These are phyloP conservation scores for Phylloscopus collybita DNA, from an alignment of 2,797 vertebrate species.

Conservation along the genomic window DNA sequence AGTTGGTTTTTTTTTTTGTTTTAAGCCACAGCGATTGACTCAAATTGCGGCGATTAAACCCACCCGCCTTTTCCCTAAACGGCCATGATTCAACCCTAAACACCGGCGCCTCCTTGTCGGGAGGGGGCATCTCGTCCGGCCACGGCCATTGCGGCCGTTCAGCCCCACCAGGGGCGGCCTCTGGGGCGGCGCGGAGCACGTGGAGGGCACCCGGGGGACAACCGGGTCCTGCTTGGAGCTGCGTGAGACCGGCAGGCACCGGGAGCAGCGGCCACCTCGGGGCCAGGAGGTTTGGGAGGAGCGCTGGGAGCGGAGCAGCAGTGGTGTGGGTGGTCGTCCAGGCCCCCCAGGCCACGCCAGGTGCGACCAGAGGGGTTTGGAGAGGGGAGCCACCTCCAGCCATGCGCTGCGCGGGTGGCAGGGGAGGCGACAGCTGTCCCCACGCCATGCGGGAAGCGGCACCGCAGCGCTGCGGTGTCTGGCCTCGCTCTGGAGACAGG, in stretches of 20 bases:
- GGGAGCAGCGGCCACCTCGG: no score
- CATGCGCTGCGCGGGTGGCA: fast-evolving
- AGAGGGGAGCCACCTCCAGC: not conserved
- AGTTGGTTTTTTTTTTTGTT: no score
- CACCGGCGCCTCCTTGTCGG: not conserved
- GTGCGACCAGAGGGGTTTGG: fast-evolving
- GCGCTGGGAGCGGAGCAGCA: not conserved
- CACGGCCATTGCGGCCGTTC: not conserved
- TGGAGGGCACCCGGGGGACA: no score
- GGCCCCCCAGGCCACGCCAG: not conserved
- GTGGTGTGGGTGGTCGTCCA: no score
- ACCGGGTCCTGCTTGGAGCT: not conserved
- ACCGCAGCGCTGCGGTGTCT: fast-evolving
- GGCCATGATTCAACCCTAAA: no score
- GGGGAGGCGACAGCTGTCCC: fast-evolving
- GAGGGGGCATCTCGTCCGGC: no score
- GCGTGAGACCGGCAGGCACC: no score
- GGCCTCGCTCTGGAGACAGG: fast-evolving
- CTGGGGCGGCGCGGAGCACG: no score
- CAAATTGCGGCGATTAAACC: not conserved
- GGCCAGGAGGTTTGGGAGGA: no score
- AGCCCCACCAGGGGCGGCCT: not conserved
- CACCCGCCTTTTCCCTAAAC: no score
- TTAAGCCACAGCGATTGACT: not conserved
- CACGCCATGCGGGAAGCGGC: fast-evolving